Conservation (phyloP, 2,888 invertebrate genomes). For the Bimastos eiseni region DNA sequence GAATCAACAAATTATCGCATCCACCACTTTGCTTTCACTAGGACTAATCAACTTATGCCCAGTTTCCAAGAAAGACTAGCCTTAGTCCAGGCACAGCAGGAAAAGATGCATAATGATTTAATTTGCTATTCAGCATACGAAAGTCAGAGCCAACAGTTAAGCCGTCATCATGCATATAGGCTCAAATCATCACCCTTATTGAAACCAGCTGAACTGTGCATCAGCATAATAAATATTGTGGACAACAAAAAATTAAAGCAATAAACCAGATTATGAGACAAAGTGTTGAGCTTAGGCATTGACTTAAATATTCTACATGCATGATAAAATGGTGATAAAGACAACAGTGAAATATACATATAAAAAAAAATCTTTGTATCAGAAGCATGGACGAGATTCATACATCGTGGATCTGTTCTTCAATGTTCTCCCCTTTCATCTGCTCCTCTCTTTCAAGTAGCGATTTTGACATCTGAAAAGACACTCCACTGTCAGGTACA, state of each 20-base stretch:
- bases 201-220: background rate
- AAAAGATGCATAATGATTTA: too few species aligned
- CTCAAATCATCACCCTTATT: background rate
- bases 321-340: too few species aligned
- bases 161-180: too few species aligned
- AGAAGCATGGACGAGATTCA: background rate
- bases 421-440: background rate
- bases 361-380: background rate
- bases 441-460: background rate
- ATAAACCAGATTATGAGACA: background rate
- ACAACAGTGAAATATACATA: background rate
- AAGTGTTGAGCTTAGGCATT: background rate
- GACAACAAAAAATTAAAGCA: background rate
- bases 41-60: too few species aligned
- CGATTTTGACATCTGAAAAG: background rate
- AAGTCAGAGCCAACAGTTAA: too few species aligned
- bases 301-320: background rate
- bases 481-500: background rate
- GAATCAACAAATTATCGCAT: too few species aligned
- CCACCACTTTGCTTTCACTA: too few species aligned
- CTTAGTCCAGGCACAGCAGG: too few species aligned
- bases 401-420: slow-evolving; percentile 7
- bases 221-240: background rate
- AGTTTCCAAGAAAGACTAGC: too few species aligned
- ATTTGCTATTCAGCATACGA: too few species aligned